phyloP scores from a whole-genome alignment of 2,797 vertebrate genomes.

The Rhincodon typus region DNA sequence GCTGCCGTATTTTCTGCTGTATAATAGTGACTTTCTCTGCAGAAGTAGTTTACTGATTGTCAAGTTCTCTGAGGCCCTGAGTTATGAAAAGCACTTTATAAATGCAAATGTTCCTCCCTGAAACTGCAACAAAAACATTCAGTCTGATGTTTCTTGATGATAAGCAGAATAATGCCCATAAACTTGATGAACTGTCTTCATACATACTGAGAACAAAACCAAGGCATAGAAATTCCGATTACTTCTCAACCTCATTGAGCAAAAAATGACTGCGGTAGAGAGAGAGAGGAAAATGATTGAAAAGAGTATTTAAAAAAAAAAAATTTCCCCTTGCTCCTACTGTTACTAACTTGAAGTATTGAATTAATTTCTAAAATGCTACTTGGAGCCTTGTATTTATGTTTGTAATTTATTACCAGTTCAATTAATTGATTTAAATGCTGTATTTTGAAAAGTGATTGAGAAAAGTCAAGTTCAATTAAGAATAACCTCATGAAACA shows the following conservation, averaged over 20 bases:
- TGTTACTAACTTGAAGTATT: not conserved
- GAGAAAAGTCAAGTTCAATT: not conserved
- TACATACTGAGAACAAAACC: not conserved
- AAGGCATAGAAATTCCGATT: not conserved
- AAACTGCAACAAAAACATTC: not conserved
- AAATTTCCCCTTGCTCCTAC: not conserved
- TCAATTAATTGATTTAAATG: constrained; percentile 13
- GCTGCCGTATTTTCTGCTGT: not conserved
- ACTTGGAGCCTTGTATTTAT: not conserved
- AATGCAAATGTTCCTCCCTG: not conserved
- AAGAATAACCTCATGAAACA: not conserved
- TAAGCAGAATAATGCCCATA: not conserved
- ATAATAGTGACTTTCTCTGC: not conserved
- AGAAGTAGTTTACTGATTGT: not conserved
- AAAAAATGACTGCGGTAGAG: too few relatives aligned
- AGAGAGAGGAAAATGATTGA: not conserved
- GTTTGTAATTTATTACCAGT: not conserved
- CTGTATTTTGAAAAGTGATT: not conserved
- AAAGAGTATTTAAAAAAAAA: not conserved
- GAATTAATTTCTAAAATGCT: not conserved
- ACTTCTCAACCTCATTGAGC: not conserved
- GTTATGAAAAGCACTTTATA: not conserved
- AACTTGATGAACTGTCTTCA: not conserved
- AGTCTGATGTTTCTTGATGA: not conserved
- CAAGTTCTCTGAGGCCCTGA: not conserved